Evolutionary conservation across 2,113 vertebrate species (phyloP), one percentile per base, ranked within the genome.

Genomic region (Archilochus colubris): DNA sequence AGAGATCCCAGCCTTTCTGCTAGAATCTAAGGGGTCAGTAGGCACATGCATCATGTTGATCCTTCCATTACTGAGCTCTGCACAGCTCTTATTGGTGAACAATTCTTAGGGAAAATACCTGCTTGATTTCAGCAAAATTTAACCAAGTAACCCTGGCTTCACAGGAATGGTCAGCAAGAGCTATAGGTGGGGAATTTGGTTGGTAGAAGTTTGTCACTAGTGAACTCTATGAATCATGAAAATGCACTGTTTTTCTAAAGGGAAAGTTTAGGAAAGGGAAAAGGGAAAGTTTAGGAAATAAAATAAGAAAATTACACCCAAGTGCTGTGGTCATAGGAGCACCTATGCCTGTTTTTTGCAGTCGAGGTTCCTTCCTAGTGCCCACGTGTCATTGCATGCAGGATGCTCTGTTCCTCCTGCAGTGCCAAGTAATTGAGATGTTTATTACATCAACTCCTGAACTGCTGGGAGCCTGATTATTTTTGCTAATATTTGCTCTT

Each of bases 1-100:
- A 20, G 43, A 70, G 11, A 67, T 33, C 19, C 22, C n/a, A 50
- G 70, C 20, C 30, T 72, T 40, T 64, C 59, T 38, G 22, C 63
- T 53, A 38, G 38, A 15, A 27, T 44, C n/a, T 5, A 10, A 44
- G 27, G 43, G 11, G 15, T 15, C 6, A 5, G 33, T 25, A 68
- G 25, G 17, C 1, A 44, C 40, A 27, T 1, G 20, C 14, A 44
- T 14, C 46, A 21, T 0, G 0, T 10, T 36, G 30, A 8, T 88
- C 54, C 68, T 86, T 92, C 67, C 59, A 62, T n/a, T 63, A 6
- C 51, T 81, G 19, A 30, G 33, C 19, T 62, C 27, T 50, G 33
- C 23, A 90, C 25, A 57, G 18, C 31, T 64, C 44, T 72, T 63
- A 57, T 13, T 25, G 36, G 28, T 44, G 38, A 69, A 44, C 2